Evolutionary conservation across 2,888 invertebrate species (phyloP), one percentile per base, ranked within the genome.

Genomic region (Flexamia atlantica): DNA sequence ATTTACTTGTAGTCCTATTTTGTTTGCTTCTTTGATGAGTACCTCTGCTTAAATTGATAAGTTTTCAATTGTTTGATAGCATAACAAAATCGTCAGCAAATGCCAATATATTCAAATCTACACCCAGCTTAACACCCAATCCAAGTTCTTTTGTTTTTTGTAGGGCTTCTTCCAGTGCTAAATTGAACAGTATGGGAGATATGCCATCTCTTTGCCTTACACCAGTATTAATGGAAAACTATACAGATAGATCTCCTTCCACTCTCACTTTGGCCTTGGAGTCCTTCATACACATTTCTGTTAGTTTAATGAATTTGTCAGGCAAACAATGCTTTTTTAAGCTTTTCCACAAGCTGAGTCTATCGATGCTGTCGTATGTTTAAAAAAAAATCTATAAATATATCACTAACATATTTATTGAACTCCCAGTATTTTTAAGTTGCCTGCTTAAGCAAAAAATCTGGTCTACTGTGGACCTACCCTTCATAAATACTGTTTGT

Each of bases 141-240:
- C n/a, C 12, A 28, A 64, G 64, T 64, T 30, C 17, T 64, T 64
- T 64, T 7, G 50, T 50, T 50, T 32, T 70, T n/a, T 70, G 36
- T 32, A 70, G 12, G 30, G 70, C 70, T 36, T 32, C 70, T 70
- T 70, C 32, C 32, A 70, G 20, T 14, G 70, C 70, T n/a, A 30
- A 20, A 20, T 70, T 70, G 36, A 36, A 30, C 23, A 70, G 36
- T 14, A 32, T 30, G 32, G 70, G 70, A 36, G 70, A 70, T 25
- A 70, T 70, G 30, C 70, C 70, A 70, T 70, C 70, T 9, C 70
- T 36, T 32, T 70, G 70, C n/a, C 30, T 70, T 36, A 70, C 70
- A 30, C 32, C 36, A 4, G 36, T 70, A 36, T 70, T 70, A 20
- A 70, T 70, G 10, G n/a, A 32, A 32, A 70, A 70, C 17, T 50